Evolutionary conservation across 2,888 invertebrate genomes (phyloP), one percentile per base, ranked within the genome.

Genomic region (Eubasilissa splendida): DNA sequence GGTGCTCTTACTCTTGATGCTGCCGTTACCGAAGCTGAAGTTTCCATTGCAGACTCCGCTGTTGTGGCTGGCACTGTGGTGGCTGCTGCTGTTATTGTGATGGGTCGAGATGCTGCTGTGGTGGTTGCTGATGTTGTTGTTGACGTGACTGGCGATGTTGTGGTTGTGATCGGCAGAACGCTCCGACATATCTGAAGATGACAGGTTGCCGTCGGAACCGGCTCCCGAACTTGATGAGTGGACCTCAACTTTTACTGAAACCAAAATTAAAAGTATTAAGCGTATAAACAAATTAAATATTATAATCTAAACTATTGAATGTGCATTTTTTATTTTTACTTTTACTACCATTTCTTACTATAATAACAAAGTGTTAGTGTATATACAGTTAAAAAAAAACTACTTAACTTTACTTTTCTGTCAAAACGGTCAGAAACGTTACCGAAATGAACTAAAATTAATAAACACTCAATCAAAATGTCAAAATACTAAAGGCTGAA

Each of bases 201-300:
- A 92, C 11, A 92, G 88, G 80, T 92, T 93, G 87, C 92, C 93
- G 83, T 93, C 93, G 50, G 92, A 92, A 68, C 89, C 92, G 22
- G 93, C 92, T 77, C 92, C 93, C 84, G 92, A 92, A 84, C 92
- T 93, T 81, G 92, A 92, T n/a, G 94, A 94, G 89, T 96, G 96
- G 75, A 96, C 94, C 89, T 96, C 96, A 66, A 96, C 96, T 92
- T 96, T 96, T 84, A 96, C 96, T 95, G 91, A 12, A 87, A 87
- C 81, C 83, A 80, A 79, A 76, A 42, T 42, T 42, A 42, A 42
- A 5, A 42, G 42, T 4, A 42, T 5, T 42, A 42, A 42, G 7
- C 1, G 7, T 7, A 42, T 42, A 5, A 42, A 42, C 42, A 42
- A 42, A 7, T 2, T 42, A 42, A 42, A 42, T 42, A 42, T 5